Conservation (phyloP, 2,113 vertebrate genomes). For the Microcebus tavaratra region DNA sequence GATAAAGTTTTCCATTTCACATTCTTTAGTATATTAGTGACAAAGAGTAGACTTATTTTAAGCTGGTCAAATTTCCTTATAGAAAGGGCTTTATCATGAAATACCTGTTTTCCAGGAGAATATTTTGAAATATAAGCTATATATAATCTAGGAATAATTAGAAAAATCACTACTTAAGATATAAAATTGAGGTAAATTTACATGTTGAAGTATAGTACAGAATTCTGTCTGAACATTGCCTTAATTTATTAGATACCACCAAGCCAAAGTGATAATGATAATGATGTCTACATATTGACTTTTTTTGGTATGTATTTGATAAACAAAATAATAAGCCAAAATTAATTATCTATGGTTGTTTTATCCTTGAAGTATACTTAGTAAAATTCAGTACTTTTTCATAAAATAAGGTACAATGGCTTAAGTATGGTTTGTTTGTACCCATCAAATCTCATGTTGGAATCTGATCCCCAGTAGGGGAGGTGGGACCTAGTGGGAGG, state of each 20-base stretch:
- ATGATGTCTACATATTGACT: not conserved
- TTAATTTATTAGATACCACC: not conserved
- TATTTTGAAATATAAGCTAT: not conserved
- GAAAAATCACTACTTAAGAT: not conserved
- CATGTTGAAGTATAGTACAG: not conserved
- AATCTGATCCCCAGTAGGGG: not conserved
- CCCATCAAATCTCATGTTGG: not conserved
- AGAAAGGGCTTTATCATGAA: not conserved
- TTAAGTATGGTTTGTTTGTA: not conserved
- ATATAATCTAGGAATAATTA: not conserved
- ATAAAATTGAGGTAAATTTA: not conserved
- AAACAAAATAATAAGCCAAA: slow-evolving; percentile 21
- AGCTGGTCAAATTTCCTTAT: not conserved
- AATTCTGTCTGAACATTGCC: not conserved
- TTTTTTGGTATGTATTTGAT: not conserved
- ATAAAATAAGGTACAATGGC: not conserved
- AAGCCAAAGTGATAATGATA: not conserved
- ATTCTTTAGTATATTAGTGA: slow-evolving; percentile 19
- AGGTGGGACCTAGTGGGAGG: not conserved
- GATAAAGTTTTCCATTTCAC: slow-evolving; percentile 45
- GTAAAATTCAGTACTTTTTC: not conserved
- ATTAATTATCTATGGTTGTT: not conserved
- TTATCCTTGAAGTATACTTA: not conserved
- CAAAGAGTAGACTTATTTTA: slow-evolving; percentile 24
- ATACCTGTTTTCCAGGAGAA: not conserved